phyloP scores from a whole-genome alignment of 1,140 invertebrate species.

The Rhagoletis zephyria region DNA sequence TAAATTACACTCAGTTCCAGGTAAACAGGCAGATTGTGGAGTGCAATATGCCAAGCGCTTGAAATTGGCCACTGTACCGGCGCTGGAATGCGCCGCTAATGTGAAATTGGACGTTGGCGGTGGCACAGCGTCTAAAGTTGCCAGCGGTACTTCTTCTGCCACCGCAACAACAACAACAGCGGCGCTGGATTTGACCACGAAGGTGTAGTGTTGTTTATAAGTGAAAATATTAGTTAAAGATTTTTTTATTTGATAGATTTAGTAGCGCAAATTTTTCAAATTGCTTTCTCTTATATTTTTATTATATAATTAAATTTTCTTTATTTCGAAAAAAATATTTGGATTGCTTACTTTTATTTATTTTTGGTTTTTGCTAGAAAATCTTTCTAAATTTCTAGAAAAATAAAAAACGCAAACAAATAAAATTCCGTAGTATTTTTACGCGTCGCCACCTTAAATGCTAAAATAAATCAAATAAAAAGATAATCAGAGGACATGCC shows the following conservation, averaged over 20 bases:
- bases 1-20: background rate
- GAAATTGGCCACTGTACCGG: background rate
- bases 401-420: too few relatives aligned
- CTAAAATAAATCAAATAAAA: too few relatives aligned
- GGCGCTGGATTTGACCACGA: conserved; percentile 81
- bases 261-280: background rate
- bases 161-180: conserved; percentile 72
- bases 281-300: background rate
- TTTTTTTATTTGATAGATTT: background rate
- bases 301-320: background rate
- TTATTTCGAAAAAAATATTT: too few relatives aligned
- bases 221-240: background rate
- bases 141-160: conserved; percentile 59
- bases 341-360: too few relatives aligned
- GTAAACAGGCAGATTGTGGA: conserved; percentile 63
- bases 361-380: too few relatives aligned
- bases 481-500: too few relatives aligned
- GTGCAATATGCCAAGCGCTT: background rate
- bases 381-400: too few relatives aligned
- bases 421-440: too few relatives aligned
- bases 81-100: background rate
- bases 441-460: too few relatives aligned
- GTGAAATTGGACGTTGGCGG: conserved; percentile 59
- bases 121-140: conserved; percentile 74
- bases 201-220: conserved; percentile 66